Percentiles rank a stretch among this genome's conserved stretches.
Evolutionary conservation across 1,140 invertebrate genomes (phyloP).

Genomic region (Ditylenchus dipsaci): DNA sequence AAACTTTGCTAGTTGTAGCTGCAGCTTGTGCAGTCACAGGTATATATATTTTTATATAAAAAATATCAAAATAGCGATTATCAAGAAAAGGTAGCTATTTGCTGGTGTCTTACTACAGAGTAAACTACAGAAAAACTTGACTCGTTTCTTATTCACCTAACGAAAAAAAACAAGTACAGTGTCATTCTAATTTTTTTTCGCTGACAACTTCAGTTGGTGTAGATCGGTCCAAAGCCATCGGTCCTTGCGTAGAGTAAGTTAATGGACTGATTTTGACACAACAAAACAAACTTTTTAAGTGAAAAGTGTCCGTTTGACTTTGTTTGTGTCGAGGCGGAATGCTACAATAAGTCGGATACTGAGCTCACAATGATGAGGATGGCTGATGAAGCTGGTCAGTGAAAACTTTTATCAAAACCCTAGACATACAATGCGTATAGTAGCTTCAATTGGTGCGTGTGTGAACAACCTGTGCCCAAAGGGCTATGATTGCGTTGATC

Average conservation of each 20-base stretch:
- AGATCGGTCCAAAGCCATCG: neutral
- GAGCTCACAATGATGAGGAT: neutral
- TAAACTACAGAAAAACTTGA: too few relatives aligned
- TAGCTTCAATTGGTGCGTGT: slow-evolving; percentile 2
- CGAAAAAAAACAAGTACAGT: too few relatives aligned
- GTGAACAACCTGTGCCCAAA: slow-evolving; percentile 7
- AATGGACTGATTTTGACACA: too few relatives aligned
- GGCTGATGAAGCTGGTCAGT: neutral
- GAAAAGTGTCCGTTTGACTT: neutral
- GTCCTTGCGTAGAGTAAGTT: neutral
- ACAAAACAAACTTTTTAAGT: too few relatives aligned
- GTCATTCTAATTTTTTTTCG: too few relatives aligned
- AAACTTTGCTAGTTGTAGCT: neutral
- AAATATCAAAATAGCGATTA: too few relatives aligned
- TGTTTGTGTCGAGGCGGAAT: neutral
- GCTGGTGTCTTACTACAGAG: too few relatives aligned
- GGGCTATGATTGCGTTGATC: slow-evolving; percentile 1
- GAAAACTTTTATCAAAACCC: too few relatives aligned
- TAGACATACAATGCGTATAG: neutral
- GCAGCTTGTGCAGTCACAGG: neutral
- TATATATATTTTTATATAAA: too few relatives aligned
- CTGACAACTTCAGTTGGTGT: neutral
- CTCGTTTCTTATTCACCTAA: too few relatives aligned
- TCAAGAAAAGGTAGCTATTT: too few relatives aligned
- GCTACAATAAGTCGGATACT: neutral